Evolutionary conservation across 2,888 invertebrate genomes (phyloP).

Genomic region (Heterodera filipjevi): DNA sequence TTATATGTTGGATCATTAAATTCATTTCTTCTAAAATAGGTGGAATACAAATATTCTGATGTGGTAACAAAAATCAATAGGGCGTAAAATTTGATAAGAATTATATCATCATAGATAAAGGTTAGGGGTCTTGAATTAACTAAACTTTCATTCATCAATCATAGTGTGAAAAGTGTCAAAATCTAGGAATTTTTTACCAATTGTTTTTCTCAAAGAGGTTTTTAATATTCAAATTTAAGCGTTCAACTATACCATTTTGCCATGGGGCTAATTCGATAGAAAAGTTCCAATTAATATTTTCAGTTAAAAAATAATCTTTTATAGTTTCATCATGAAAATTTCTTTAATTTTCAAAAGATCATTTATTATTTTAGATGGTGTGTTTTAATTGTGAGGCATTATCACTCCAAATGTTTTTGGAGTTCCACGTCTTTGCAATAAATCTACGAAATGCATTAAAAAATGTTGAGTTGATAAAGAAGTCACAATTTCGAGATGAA

Average conservation of each 20-base stretch:
- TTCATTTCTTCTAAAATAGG: background rate
- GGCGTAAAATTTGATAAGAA: background rate
- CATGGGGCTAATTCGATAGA: background rate
- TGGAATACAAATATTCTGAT: background rate
- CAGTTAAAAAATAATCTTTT: background rate
- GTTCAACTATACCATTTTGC: background rate
- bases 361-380: background rate
- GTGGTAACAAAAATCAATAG: background rate
- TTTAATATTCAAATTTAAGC: background rate
- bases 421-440: background rate
- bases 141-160: background rate
- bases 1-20: background rate
- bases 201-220: background rate
- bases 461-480: background rate
- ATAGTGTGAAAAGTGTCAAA: background rate
- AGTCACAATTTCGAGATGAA: background rate
- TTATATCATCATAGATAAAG: background rate
- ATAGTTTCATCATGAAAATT: background rate
- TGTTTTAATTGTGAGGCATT: background rate
- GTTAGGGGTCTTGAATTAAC: background rate
- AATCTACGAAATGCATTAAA: background rate
- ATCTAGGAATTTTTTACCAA: background rate
- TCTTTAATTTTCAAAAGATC: background rate
- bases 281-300: background rate
- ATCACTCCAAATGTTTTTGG: background rate